Conservation (phyloP, 2,888 invertebrate species). For the Lacanobia oleracea region DNA sequence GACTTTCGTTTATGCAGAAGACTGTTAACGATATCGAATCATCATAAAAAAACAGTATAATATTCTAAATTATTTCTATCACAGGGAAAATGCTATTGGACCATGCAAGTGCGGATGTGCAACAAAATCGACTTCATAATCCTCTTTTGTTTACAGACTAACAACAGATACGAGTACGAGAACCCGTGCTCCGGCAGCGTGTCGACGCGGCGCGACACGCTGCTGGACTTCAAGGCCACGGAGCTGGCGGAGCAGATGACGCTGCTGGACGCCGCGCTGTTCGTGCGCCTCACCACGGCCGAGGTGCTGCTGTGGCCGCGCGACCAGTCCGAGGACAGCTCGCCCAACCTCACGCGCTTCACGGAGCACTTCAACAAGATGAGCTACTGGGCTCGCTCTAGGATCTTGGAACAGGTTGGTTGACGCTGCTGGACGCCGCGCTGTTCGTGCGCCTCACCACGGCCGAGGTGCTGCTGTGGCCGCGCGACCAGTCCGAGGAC, state of each 20-base stretch:
- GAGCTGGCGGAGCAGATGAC: constrained; percentile 99
- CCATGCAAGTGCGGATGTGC: no score
- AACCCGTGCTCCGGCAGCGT: constrained; percentile 85
- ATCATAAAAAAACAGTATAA: no score
- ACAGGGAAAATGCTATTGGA: no score
- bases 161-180: constrained; percentile 86
- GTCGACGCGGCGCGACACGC: constrained; percentile 89
- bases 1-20: no score
- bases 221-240: constrained; percentile 98
- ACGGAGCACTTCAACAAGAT: constrained; percentile 99
- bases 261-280: constrained; percentile 97
- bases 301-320: constrained; percentile 99
- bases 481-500: no score
- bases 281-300: constrained; percentile 98
- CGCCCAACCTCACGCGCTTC: constrained; percentile 98
- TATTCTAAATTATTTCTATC: no score
- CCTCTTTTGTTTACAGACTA: constrained; percentile 71
- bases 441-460: no score
- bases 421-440: no score
- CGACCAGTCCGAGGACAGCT: constrained; percentile 99
- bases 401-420: constrained; percentile 95
- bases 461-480: no score
- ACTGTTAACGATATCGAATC: no score
- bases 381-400: constrained; percentile 99
- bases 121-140: neutral